Percentiles rank a stretch among this genome's conserved stretches.
Evolutionary conservation across 1,140 invertebrate genomes (phyloP).

Genomic region (Coenobita brevimanus): DNA sequence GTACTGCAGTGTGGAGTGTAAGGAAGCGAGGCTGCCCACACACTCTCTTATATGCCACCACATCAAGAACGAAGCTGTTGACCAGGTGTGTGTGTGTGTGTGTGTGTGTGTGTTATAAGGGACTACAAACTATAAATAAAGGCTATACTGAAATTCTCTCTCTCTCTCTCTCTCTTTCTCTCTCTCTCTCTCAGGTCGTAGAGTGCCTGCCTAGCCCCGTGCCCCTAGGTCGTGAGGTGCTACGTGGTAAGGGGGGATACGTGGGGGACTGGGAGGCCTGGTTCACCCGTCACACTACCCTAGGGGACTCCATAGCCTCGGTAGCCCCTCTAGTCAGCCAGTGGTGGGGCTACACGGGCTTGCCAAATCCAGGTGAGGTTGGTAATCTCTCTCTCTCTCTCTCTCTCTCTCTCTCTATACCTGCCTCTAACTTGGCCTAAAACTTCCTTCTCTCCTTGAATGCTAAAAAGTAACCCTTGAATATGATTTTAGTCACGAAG

Average conservation of each 20-base stretch:
- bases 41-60: conserved; percentile 44
- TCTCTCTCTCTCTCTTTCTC: neutral
- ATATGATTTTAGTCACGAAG: too few species aligned
- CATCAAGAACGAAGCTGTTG: conserved; percentile 42
- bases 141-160: neutral
- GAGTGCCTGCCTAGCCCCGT: conserved; percentile 62
- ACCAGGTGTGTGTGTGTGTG: conserved; percentile 56
- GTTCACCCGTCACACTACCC: conserved; percentile 50
- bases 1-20: conserved; percentile 57
- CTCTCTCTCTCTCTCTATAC: neutral
- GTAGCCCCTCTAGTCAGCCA: neutral
- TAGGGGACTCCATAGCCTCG: neutral
- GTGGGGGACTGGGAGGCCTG: conserved; percentile 57
- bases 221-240: conserved; percentile 32
- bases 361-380: conserved; percentile 40
- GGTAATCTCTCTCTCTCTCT: neutral
- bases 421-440: too few species aligned
- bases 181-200: conserved; percentile 32
- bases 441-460: too few species aligned
- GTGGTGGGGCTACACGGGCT: conserved; percentile 61
- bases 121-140: too few species aligned
- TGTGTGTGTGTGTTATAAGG: conserved; percentile 36
- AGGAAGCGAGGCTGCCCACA: neutral
- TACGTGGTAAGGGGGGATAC: conserved; percentile 35
- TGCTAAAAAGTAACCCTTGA: too few species aligned